Evolutionary conservation across 2,797 vertebrate genomes (phyloP), one percentile per base, ranked within the genome.

Genomic region (Chrysocyon brachyurus): DNA sequence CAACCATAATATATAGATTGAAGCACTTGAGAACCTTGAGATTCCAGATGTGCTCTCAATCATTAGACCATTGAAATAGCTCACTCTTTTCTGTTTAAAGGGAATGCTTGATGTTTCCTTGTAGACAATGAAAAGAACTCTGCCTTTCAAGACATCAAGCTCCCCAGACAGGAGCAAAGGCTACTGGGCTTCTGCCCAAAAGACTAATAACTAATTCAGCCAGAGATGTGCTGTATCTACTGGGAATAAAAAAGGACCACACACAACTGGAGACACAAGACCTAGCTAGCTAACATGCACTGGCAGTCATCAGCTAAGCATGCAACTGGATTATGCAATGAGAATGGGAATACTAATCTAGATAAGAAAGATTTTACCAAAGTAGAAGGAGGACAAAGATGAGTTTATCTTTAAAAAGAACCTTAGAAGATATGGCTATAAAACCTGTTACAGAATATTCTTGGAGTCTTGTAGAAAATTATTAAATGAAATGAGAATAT

Each of bases 141-240:
- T 68, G 3, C 14, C 12, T 63, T 83, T 6, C 4, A 61, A 21
- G 19, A 21, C 22, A 21, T 19, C 6, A n/a, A 24, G 1, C 7
- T 57, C 5, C 7, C 4, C 26, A 61, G 6, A 24, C 1, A 49
- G 3, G 3, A 36, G n/a, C 9, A 49, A 8, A 24, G 28, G 1
- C 22, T 49, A 28, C 24, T 72, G 10, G 70, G 3, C 11, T 22
- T 70, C 28, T 64, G 21, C 22, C n/a, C 78, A 33, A 15, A 15
- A 64, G 7, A 87, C 1, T 1, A 57, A 12, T 40, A 33, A 24
- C 0, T 21, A 6, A 31, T 64, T 83, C 36, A 77, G 7, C 2
- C 3, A 12, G 5, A 17, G 26, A 87, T 3, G 14, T 2, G 28
- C 31, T 31, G 0, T 19, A 28, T 26, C 24, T 19, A 12, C 10